These are phyloP conservation scores for Sorex fumeus DNA, from an alignment of 2,113 vertebrate genomes.

Conservation along the genomic window DNA sequence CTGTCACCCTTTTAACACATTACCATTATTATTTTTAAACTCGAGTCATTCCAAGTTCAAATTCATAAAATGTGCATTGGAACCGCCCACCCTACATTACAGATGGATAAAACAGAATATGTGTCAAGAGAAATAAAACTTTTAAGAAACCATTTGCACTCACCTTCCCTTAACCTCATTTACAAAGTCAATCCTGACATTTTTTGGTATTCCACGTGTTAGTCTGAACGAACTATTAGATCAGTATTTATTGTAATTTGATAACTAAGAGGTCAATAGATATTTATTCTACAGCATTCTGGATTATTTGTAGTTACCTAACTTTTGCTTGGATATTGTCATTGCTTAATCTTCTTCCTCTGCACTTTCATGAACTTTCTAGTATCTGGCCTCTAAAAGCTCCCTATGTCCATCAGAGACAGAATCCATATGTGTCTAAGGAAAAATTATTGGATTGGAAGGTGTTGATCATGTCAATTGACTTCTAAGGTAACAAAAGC, in stretches of 20 bases:
- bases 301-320: neutral
- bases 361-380: neutral
- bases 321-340: neutral
- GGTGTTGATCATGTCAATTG: neutral
- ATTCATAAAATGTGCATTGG: constrained; percentile 80
- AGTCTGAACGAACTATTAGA: constrained; percentile 70
- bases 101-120: constrained; percentile 77
- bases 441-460: neutral
- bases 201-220: constrained; percentile 70
- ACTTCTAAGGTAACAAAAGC: neutral
- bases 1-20: constrained; percentile 83
- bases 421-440: neutral
- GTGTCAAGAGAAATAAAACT: constrained; percentile 84
- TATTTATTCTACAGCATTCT: neutral
- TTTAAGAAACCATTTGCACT: constrained; percentile 77
- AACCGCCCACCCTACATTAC: constrained; percentile 72
- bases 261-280: constrained; percentile 39
- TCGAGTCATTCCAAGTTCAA: constrained; percentile 83
- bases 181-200: constrained; percentile 76
- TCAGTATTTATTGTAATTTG: constrained; percentile 50
- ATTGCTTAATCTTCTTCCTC: neutral
- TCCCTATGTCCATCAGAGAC: neutral
- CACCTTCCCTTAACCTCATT: constrained; percentile 82
- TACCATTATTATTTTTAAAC: constrained; percentile 85
- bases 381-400: neutral